phyloP scores from a whole-genome alignment of 2,113 vertebrate species.

The Thamnophis sirtalis region DNA sequence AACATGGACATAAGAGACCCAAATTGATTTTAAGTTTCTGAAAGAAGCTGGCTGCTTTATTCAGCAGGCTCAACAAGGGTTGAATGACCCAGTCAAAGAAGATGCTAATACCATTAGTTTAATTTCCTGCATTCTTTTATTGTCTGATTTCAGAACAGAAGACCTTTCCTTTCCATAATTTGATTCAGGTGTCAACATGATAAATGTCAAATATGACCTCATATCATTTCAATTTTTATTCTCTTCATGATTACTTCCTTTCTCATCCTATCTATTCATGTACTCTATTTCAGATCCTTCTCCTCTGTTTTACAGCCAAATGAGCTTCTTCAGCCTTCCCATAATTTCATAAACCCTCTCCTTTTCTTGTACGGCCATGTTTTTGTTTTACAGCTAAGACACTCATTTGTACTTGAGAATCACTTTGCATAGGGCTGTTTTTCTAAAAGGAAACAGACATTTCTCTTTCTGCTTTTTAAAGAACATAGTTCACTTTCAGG shows the following conservation, averaged over 20 bases:
- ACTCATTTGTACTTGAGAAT: conserved; percentile 18
- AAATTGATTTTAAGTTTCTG: background rate
- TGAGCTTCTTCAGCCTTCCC: background rate
- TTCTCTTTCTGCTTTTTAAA: conserved; percentile 52
- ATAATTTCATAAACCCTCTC: conserved; percentile 15
- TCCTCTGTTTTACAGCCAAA: background rate
- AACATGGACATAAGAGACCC: background rate
- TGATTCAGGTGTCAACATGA: background rate
- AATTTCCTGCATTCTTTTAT: conserved; percentile 12
- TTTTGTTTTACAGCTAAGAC: background rate
- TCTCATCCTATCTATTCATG: conserved; percentile 1
- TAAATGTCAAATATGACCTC: conserved; percentile 5
- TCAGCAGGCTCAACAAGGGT: background rate
- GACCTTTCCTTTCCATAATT: conserved; percentile 31
- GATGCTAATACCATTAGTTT: background rate
- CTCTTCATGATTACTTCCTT: conserved; percentile 9
- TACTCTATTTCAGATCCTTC: background rate
- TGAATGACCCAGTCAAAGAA: background rate
- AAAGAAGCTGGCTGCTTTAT: background rate
- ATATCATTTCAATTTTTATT: conserved; percentile 5
- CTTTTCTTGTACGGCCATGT: conserved; percentile 43
- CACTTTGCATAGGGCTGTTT: conserved; percentile 18
- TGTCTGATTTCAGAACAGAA: background rate
- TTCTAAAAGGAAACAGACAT: conserved; percentile 1
- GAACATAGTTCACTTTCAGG: background rate